Evolutionary conservation across 2,797 vertebrate species (phyloP), one percentile per base, ranked within the genome.

Genomic region (Hemitrygon akajei): DNA sequence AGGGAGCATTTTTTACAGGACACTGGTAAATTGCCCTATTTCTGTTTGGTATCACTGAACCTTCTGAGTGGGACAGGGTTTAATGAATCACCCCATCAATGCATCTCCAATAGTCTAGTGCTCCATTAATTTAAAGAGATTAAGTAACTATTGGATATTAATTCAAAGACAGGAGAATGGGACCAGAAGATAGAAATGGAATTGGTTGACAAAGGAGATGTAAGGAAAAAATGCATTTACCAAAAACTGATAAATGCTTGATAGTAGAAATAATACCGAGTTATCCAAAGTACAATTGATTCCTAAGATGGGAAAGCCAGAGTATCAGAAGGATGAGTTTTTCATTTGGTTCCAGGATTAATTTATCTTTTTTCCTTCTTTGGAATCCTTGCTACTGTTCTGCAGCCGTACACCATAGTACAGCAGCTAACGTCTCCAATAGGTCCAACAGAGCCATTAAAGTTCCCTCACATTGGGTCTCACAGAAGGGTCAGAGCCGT

Each of bases 161-260:
- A 16, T 58, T 86, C 56, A 60, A 86, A 86, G 82, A 12, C 47
- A 86, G 82, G 12, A 63, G 60, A 86, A 12, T 86, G n/a, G 56
- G 56, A 86, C 10, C 3, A 60, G 81, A 25, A 22, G 37, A 47
- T 82, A 82, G 81, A 84, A 84, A 58, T 30, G 11, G 56, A 86
- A 86, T 63, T 86, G 27, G 6, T 6, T 86, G 58, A 60, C 30
- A n/a, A 86, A 86, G 34, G 12, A n/a, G 60, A 86, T 86, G 14
- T 14, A 86, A 86, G 56, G 82, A 86, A 63, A 11, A 86, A n/a
- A 12, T n/a, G 27, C 30, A 12, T 84, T 84, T 3, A 9, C 58
- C 47, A 82, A 80, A 80, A 58, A 60, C 25, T 86, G 82, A 86
- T 86, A 86, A 86, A 60, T 84, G 56, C 60, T 84, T 86, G 56